Base-by-base conservation (phyloP, 2,113 vertebrate genomes). In the Anguilla japonica region DNA sequence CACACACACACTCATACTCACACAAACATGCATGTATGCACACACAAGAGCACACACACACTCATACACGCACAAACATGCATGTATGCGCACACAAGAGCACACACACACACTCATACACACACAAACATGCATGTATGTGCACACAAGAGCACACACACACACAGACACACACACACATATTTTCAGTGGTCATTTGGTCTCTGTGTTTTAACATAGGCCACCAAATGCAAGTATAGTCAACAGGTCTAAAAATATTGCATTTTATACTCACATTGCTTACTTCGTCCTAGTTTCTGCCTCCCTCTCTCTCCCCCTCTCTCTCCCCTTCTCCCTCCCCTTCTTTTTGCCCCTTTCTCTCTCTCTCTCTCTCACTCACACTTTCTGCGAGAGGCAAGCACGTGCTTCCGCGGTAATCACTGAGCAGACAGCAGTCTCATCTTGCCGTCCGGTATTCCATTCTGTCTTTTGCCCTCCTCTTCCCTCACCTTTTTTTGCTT, bases 221-320 rank as follows among this genome's bases (percentile, higher is more conserved):
- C 89, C 90, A 87, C 89, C 93, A 94, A 93, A 94, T 94, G 93
- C 93, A 89, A 90, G 87, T 46, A 34, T 83, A 85, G 81, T 41
- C 67, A 88, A 85, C 87, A 91, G 90, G 92, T 90, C 90, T 90
- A 81, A 78, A 82, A 84, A 43, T 88, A 89, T 41, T 53, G 53
- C 75, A 46, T 79, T 88, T 71, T 71, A 41, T 71, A 41, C 56
- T 67, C 79, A n/a, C n/a, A n/a, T n/a, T n/a, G n/a, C 56, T 85
- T 81, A 84, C 85, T 85, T 3, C 82, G 82, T 78, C n/a, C 82
- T 81, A 22, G 2, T 75, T 67, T 63, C 26, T 46, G 11, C 50
- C 50, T 53, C 50, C 1, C 50, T 13, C 50, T 53, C 13, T 11
- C 8, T 13, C 8, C 11, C 11, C 13, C 11, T 14, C 43, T 78